phyloP scores from a whole-genome alignment of 2,797 vertebrate genomes.

The Sebastes steindachneri region DNA sequence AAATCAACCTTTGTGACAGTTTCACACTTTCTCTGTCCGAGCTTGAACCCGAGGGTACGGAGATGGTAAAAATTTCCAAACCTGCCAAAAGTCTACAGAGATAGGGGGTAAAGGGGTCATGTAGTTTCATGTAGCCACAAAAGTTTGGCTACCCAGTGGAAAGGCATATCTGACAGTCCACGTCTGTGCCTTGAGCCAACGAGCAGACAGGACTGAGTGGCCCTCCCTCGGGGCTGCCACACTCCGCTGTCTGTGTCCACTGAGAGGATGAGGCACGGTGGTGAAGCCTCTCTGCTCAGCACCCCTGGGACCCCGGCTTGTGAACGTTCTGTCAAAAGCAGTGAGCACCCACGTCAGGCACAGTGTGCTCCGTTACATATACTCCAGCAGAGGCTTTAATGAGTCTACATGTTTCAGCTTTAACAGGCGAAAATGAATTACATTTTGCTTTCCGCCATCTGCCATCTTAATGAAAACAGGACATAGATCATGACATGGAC shows the following conservation, averaged over 20 bases:
- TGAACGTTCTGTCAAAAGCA: slow-evolving; percentile 59
- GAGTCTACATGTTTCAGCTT: slow-evolving; percentile 12
- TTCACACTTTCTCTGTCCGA: slow-evolving; percentile 19
- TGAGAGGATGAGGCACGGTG: slow-evolving; percentile 56
- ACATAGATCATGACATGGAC: not conserved
- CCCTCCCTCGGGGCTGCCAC: slow-evolving; percentile 61
- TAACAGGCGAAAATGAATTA: slow-evolving; percentile 9
- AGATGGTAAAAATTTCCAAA: slow-evolving; percentile 29
- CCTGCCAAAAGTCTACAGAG: slow-evolving; percentile 32
- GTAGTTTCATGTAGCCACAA: slow-evolving; percentile 48
- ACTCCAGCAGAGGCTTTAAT: slow-evolving; percentile 42
- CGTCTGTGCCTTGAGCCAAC: slow-evolving; percentile 51
- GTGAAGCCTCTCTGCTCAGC: slow-evolving; percentile 49
- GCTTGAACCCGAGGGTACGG: slow-evolving; percentile 8
- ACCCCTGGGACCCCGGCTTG: slow-evolving; percentile 52
- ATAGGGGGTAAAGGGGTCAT: slow-evolving; percentile 47
- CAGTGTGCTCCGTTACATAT: slow-evolving; percentile 30
- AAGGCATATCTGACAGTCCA: slow-evolving; percentile 71
- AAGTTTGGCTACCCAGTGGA: slow-evolving; percentile 60
- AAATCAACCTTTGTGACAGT: slow-evolving; percentile 28
- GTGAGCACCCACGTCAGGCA: slow-evolving; percentile 49
- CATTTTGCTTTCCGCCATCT: not conserved
- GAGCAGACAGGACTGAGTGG: slow-evolving; percentile 61
- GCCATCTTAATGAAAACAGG: slow-evolving; percentile 4
- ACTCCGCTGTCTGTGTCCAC: slow-evolving; percentile 57